Evolutionary conservation across 2,888 invertebrate species (phyloP), one percentile per base, ranked within the genome.

Genomic region (Napeogenes sylphis): DNA sequence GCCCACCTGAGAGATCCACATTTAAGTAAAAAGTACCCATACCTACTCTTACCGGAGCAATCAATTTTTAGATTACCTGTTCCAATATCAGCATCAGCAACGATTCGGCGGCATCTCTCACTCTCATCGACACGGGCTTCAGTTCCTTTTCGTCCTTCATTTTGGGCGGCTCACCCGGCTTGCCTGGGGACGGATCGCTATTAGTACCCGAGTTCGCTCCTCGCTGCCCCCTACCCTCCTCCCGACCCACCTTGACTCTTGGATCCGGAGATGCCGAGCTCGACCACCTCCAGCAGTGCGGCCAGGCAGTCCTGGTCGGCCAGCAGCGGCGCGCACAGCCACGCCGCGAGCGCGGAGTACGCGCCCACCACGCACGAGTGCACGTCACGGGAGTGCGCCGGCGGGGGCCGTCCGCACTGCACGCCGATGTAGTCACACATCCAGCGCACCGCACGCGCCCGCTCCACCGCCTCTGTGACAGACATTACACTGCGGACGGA

Each of bases 381-480:
- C 70, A 97, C 92, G 91, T 97, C 97, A 82, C 97, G 96, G 57
- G 97, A 97, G 90, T 98, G 98, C 54, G 95, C 96, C 63, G 94
- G 98, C 61, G 97, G 99, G 61, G 98, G 99, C 69, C 98, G 94
- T 75, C 96, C 96, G 90, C 98, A 98, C 83, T 98, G 98, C 82
- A 96, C 95, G 61, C 96, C 95, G 75, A 99, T 98, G 89, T 99
- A 99, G 91, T 99, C 98, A 87, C 99, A 99, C 63, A 99, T 94
- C 97, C 98, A 99, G 77, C 98, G 98, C 32, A 99, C 98, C 13
- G 97, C 97, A 77, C 97, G 92, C 87, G 96, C 96, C 81, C 97
- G 96, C 85, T 97, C 97, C 75, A 96, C 90, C 60, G 95, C 95
- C 91, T 97, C 97, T 97, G 88, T 68, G 78, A 12, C 8, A 47